Evolutionary conservation across 2,797 vertebrate genomes (phyloP).

Genomic region (Anniella stebbinsi): DNA sequence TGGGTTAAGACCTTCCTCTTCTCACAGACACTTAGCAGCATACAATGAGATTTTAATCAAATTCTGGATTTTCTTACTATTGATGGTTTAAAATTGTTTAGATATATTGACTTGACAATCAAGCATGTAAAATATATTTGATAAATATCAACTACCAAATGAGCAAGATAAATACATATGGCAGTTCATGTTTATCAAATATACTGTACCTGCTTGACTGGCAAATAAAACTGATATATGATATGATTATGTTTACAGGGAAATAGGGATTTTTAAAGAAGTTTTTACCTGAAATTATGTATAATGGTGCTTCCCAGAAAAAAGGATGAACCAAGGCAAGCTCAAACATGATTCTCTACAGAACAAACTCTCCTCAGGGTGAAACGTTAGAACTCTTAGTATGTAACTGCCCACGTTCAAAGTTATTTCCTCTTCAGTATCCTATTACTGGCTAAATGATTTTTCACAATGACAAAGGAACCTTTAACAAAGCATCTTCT

Average conservation of each 20-base stretch:
- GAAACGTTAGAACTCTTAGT: constrained; percentile 7
- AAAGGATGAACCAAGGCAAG: not conserved
- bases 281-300: not conserved
- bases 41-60: no score
- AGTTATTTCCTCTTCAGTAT: rapidly evolving
- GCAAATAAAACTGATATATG: no score
- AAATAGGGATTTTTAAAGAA: not conserved
- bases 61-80: no score
- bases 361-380: not conserved
- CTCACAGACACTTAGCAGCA: no score
- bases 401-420: rapidly evolving
- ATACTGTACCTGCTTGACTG: no score
- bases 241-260: no score
- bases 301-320: not conserved
- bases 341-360: not conserved
- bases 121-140: not conserved
- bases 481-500: constrained; percentile 60
- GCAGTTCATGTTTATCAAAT: no score
- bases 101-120: not conserved
- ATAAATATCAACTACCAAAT: not conserved
- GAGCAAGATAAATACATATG: no score
- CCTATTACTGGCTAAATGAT: constrained; percentile 9
- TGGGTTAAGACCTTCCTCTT: no score
- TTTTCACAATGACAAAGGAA: not conserved
- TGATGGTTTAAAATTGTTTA: no score